Evolutionary conservation across 37 sponge, comb jelly and placozoan species (phyloP), one percentile per base, ranked within the genome.

Genomic region (Bolinopsis microptera): DNA sequence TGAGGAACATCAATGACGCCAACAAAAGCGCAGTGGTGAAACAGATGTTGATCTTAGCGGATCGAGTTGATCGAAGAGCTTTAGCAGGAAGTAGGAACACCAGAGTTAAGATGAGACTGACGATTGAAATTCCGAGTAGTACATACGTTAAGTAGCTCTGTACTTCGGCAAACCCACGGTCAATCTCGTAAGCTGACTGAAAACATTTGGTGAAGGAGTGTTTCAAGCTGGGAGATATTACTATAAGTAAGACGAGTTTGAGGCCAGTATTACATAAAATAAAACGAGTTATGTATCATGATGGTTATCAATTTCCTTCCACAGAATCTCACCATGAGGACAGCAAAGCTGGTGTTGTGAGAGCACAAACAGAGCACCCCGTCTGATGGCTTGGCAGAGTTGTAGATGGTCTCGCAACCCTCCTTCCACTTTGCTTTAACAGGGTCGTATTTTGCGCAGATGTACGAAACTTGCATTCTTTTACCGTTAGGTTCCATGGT

Each of bases 331-430:
- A 86, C 90, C 90, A 86, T 86, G 30, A 86, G 90, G 16, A 86
- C 90, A 38, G 90, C 90, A 23, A 86, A 86, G 61, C 90, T 86
- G 30, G 90, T 86, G 90, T 86, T 86, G 30, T 86, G 90, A 30
- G 37, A 25, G 61, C 90, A 86, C 25, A 86, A 25, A 40, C 90
- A 86, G 48, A 86, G 41, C n/a, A 86, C 90, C 18, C 90, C 90
- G 27, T n/a, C 23, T 0, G 61, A 41, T 3, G 90, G 90, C 22
- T 24, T 18, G 3, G 23, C 61, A 25, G 9, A 39, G 31, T 86
- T 48, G 90, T 86, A 86, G 61, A 86, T 34, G 31, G 90, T 86
- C 16, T 86, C 61, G 61, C 90, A 86, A 2, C 2, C 26, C 5
- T 28, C 40, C 90, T 39, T 38, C 90, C 90, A 86, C 40, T 38